Conservation (phyloP, 2,888 invertebrate genomes). For the Cataglyphis cursor region DNA sequence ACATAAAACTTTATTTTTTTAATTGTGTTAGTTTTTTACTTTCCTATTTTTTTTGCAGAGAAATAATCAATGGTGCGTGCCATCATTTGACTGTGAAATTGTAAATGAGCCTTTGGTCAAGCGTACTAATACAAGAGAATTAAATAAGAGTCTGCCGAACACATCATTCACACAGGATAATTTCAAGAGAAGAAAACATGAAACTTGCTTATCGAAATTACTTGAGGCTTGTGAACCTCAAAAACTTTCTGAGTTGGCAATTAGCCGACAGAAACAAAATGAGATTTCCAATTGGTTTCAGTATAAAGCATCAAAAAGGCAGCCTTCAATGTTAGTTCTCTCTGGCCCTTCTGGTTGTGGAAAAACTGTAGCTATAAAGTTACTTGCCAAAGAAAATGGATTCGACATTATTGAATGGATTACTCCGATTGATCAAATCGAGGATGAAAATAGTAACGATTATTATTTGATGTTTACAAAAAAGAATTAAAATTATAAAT, state of each 20-base stretch:
- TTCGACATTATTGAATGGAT: conserved; percentile 93
- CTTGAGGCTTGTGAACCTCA: conserved; percentile 81
- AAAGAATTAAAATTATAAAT: neutral
- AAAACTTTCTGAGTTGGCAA: conserved; percentile 78
- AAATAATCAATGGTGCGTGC: conserved; percentile 70
- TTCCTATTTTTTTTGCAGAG: conserved; percentile 44
- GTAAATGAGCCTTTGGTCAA: conserved; percentile 52
- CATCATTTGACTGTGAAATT: conserved; percentile 72
- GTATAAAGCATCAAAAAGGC: conserved; percentile 67
- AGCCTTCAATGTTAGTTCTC: conserved; percentile 88
- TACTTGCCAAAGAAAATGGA: conserved; percentile 90
- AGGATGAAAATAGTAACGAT: conserved; percentile 87
- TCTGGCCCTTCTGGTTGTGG: conserved; percentile 95
- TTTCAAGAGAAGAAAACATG: conserved; percentile 61
- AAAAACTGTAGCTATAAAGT: conserved; percentile 92
- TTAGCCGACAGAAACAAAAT: conserved; percentile 83
- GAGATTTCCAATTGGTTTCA: conserved; percentile 83
- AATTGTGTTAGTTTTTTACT: neutral
- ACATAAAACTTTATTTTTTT: neutral
- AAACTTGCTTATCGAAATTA: conserved; percentile 76
- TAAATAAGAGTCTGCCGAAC: neutral
- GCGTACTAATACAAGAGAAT: conserved; percentile 13
- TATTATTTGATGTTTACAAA: neutral
- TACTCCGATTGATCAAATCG: conserved; percentile 92
- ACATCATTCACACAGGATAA: neutral